Evolutionary conservation across 2,113 vertebrate species (phyloP), one percentile per base, ranked within the genome.

Genomic region (Carollia perspicillata): DNA sequence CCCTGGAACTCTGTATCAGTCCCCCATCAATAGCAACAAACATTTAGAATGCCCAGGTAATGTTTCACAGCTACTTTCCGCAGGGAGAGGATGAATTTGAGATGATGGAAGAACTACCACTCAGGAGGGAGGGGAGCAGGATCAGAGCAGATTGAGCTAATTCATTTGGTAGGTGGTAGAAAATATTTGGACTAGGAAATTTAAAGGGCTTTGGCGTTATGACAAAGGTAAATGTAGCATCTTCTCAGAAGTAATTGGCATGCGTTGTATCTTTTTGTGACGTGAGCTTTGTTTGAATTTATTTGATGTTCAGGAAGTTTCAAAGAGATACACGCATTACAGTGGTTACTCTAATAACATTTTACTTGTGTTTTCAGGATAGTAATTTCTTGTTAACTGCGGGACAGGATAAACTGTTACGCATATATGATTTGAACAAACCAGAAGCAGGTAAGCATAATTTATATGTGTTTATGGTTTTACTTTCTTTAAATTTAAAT

Each of bases 381-480:
- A 99, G 99, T 97, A 99, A 98, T 98, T 99, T 98, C 96, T 98
- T 99, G 92, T 98, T 99, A 97, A 99, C 99, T 8, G 99, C 98
- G 53, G 99, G 99, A 96, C 99, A 99, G 40, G 99, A 99, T 98
- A 99, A 99, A 97, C 93, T 99, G 65, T 98, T 99, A 91, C 99
- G 99, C 72, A 99, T 99, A 94, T 99, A 99, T 6, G 99, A 99
- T 90, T 98, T 99, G 97, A 99, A 98, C 98, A 99, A 99, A 94
- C 99, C 99, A 42, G 99, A 99, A 97, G 99, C 99, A 97, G 99
- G 99, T 99, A 96, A 97, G 98, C 94, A 33, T 93, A n/a, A 89
- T 78, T 72, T 81, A 69, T 51, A n/a, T 0, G 1, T 71, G 22
- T 55, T 87, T 93, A 22, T 97, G 40, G 2, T 74, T 90, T 94